phyloP scores from a whole-genome alignment of 2,113 vertebrate genomes.

The Andinoacara biseriatus region DNA sequence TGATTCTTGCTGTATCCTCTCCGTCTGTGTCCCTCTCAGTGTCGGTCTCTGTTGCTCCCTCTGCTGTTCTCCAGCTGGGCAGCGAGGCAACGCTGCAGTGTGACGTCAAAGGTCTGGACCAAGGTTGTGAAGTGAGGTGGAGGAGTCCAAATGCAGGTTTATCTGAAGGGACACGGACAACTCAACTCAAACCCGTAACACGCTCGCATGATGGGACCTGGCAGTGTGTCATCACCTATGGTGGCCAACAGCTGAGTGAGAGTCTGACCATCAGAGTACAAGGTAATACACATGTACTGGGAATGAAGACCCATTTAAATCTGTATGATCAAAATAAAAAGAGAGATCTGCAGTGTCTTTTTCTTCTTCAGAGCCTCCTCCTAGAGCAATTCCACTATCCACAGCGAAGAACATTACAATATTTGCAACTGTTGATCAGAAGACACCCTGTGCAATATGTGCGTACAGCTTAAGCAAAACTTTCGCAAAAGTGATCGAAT shows the following conservation, averaged over 20 bases:
- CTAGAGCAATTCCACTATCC: background rate
- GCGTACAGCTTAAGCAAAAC: background rate
- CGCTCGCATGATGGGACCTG: conserved; percentile 49
- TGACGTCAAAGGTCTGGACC: background rate
- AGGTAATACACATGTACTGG: conserved; percentile 37
- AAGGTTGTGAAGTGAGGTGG: conserved; percentile 26
- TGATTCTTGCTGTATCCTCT: background rate
- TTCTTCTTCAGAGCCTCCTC: background rate
- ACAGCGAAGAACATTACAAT: background rate
- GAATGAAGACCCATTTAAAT: background rate
- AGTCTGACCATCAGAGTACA: background rate
- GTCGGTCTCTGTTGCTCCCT: conserved; percentile 35
- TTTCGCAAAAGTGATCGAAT: background rate
- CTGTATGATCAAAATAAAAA: background rate
- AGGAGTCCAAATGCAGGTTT: fast-evolving
- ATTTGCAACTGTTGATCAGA: background rate
- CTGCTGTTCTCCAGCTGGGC: background rate
- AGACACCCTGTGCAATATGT: background rate
- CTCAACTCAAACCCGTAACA: background rate
- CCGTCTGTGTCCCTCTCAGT: background rate
- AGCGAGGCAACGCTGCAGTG: conserved; percentile 38
- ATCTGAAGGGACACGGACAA: fast-evolving
- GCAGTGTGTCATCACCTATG: conserved; percentile 20
- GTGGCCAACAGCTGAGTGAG: fast-evolving
- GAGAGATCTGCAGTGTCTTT: background rate